Conservation (phyloP, 2,888 invertebrate genomes). For the Rhimphoctona megacephalus region DNA sequence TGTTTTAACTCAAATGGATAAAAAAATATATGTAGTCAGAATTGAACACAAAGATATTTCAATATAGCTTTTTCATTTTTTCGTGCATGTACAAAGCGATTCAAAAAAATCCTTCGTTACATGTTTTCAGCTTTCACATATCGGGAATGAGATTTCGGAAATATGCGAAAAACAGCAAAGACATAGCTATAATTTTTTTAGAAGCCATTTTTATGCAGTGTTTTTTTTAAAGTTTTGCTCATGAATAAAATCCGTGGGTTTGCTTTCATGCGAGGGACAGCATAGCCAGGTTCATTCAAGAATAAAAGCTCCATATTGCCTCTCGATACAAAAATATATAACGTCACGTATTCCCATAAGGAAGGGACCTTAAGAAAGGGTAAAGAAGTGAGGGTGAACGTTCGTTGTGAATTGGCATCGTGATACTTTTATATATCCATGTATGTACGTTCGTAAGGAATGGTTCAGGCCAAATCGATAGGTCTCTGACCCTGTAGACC, state of each 20-base stretch:
- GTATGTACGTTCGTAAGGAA: not conserved
- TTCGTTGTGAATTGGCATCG: slow-evolving; percentile 50
- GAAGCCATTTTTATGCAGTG: slow-evolving; percentile 12
- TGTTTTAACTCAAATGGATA: too few relatives aligned
- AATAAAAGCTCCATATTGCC: slow-evolving; percentile 42
- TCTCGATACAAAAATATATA: slow-evolving; percentile 36
- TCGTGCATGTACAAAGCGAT: not conserved
- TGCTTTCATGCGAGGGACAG: not conserved
- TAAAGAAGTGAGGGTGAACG: slow-evolving; percentile 43
- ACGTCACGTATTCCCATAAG: slow-evolving; percentile 61
- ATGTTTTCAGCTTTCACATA: not conserved
- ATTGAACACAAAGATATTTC: not conserved
- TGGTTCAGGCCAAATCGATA: slow-evolving; percentile 14
- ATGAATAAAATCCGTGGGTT: slow-evolving; percentile 31
- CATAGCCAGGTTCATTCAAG: slow-evolving; percentile 39
- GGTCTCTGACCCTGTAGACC: slow-evolving; percentile 11
- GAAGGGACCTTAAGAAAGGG: slow-evolving; percentile 61
- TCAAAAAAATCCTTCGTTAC: not conserved
- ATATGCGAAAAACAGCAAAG: not conserved
- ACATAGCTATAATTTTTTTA: not conserved
- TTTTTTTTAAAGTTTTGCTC: slow-evolving; percentile 14
- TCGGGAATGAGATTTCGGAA: not conserved
- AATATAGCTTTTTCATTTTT: not conserved
- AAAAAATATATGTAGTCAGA: not conserved
- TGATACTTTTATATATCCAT: not conserved